Evolutionary conservation across 2,113 vertebrate species (phyloP), one percentile per base, ranked within the genome.

Genomic region (Himantopus leucocephalus): DNA sequence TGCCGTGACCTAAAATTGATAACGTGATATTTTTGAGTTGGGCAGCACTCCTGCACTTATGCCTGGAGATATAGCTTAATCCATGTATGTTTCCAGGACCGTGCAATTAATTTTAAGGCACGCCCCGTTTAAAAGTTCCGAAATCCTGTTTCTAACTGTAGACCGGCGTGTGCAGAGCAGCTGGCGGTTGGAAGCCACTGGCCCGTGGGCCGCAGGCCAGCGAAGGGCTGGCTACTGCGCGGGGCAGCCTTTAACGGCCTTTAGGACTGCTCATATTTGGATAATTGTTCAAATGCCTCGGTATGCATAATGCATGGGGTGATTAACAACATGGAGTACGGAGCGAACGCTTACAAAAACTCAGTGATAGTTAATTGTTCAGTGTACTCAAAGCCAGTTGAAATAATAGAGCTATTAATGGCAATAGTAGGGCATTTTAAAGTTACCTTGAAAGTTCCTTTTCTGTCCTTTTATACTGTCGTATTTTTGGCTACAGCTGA

Each of bases 181-280:
- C 12, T 2, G 43, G 52, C 29, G 22, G 22, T 11, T 23, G 48
- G 48, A 48, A 48, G 12, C 22, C 47, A 5, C 47, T 21, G 19
- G 47, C 47, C 21, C 22, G 22, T 12, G 48, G 10, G 22, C 48
- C 6, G 22, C 48, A 12, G 48, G 48, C 48, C 11, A 23, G 48
- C 21, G 22, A 23, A 23, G 48, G 48, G 48, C 47, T 22, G 47
- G 47, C 18, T 1, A 12, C 19, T 4, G 2, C 15, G 0, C 3
- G 14, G 14, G 18, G 9, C n/a, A 30, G 59, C 37, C 84, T 23
- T 8, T 5, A 3, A 1, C 2, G n/a, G 43, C 14, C 55, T 21
- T 9, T 2, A 2, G 56, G 10, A 12, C 14, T 5, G 35, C 4
- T 32, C 4, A 1, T 16, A 1, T 39, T 21, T 2, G 45, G 41